These are phyloP conservation scores for Ypsolopha scabrella DNA, from an alignment of 2,888 invertebrate genomes.

Conservation along the genomic window DNA sequence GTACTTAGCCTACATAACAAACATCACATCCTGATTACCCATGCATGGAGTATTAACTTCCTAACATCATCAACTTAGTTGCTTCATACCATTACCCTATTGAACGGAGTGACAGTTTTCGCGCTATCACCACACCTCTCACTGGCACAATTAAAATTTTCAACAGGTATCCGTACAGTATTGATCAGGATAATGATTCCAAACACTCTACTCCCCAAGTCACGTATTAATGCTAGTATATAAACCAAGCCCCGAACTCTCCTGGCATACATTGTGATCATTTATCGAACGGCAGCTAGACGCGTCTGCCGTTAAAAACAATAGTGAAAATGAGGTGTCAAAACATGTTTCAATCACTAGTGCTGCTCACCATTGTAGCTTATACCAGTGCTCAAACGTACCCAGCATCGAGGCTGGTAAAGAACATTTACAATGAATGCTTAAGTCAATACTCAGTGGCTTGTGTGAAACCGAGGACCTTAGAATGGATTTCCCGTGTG, in stretches of 20 bases:
- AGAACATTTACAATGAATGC: slow-evolving; percentile 77
- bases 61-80: slow-evolving; percentile 38
- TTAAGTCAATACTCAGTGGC: slow-evolving; percentile 76
- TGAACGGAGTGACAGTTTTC: slow-evolving; percentile 46
- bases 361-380: slow-evolving; percentile 45
- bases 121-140: slow-evolving; percentile 33
- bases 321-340: slow-evolving; percentile 34
- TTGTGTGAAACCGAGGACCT: slow-evolving; percentile 83
- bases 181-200: slow-evolving; percentile 39
- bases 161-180: slow-evolving; percentile 28
- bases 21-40: no score
- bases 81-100: slow-evolving; percentile 12
- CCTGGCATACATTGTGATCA: slow-evolving; percentile 62
- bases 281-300: slow-evolving; percentile 51
- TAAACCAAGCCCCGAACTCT: slow-evolving; percentile 63
- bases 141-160: slow-evolving; percentile 47
- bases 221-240: slow-evolving; percentile 71
- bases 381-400: slow-evolving; percentile 44
- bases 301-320: slow-evolving; percentile 44
- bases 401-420: slow-evolving; percentile 74
- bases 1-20: no score
- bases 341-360: slow-evolving; percentile 55
- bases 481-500: slow-evolving; percentile 79
- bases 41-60: no score
- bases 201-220: slow-evolving; percentile 48